These are phyloP conservation scores for Melipona bicolor DNA, from an alignment of 2,888 invertebrate genomes.

Conservation along the genomic window DNA sequence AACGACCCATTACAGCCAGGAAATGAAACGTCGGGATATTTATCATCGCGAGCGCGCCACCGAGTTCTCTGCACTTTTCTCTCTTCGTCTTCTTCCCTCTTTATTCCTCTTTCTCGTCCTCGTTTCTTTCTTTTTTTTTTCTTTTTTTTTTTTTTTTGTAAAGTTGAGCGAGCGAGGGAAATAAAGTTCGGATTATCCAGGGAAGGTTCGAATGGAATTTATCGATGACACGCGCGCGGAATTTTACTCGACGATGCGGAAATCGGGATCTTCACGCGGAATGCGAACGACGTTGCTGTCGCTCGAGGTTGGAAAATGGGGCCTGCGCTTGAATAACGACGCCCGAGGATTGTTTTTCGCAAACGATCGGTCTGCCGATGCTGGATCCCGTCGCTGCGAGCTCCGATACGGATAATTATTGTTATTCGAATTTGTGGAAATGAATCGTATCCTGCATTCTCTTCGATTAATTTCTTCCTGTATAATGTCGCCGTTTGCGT, in stretches of 20 bases:
- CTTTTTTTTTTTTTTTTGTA: background rate
- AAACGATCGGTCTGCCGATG: background rate
- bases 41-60: slow-evolving; percentile 60
- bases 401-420: background rate
- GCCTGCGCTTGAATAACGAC: background rate
- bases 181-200: slow-evolving; percentile 37
- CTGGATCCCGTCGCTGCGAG: background rate
- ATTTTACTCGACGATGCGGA: slow-evolving; percentile 16
- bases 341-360: background rate
- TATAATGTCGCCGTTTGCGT: too few relatives aligned
- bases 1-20: slow-evolving; percentile 71
- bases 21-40: slow-evolving; percentile 73
- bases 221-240: slow-evolving; percentile 29
- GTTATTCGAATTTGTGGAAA: too few relatives aligned
- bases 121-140: background rate
- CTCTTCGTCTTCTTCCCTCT: background rate
- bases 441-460: too few relatives aligned
- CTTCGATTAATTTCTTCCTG: too few relatives aligned
- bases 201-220: slow-evolving; percentile 26
- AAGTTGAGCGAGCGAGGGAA: slow-evolving; percentile 13
- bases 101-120: background rate
- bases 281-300: slow-evolving; percentile 18
- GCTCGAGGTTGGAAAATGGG: background rate
- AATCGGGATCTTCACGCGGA: slow-evolving; percentile 13
- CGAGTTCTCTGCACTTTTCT: slow-evolving; percentile 16